phyloP scores from a whole-genome alignment of 2,888 invertebrate species.

The Asteroscopus sphinx region DNA sequence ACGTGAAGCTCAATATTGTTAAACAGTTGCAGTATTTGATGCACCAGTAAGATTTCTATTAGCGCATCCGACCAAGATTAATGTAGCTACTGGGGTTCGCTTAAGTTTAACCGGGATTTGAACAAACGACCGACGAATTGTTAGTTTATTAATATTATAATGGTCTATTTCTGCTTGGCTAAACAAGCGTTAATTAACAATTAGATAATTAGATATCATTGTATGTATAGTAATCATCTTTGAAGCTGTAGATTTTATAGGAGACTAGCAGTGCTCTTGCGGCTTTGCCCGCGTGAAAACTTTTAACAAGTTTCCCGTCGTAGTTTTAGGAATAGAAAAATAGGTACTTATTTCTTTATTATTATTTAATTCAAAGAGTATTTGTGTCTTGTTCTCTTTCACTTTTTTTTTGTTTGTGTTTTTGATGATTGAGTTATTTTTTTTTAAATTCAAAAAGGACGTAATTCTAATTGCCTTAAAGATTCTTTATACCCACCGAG shows the following conservation, averaged over 20 bases:
- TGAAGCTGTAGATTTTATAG: background rate
- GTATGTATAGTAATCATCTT: background rate
- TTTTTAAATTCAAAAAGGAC: too few relatives aligned
- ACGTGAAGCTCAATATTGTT: conserved; percentile 2
- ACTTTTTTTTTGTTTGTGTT: too few relatives aligned
- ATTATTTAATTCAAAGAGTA: too few relatives aligned
- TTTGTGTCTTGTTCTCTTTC: too few relatives aligned
- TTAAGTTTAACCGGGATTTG: conserved; percentile 44
- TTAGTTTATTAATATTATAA: conserved; percentile 13
- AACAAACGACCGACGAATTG: conserved; percentile 40
- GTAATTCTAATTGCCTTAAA: too few relatives aligned
- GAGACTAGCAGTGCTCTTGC: too few relatives aligned
- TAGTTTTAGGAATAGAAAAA: too few relatives aligned
- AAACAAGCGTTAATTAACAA: conserved; percentile 4
- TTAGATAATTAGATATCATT: background rate
- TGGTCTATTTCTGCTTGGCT: conserved; percentile 12
- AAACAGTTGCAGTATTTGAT: conserved; percentile 9
- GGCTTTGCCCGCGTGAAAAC: too few relatives aligned
- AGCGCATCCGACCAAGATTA: conserved; percentile 41
- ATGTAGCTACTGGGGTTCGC: conserved; percentile 37
- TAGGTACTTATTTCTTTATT: too few relatives aligned
- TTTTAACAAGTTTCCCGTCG: too few relatives aligned
- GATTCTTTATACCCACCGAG: too few relatives aligned
- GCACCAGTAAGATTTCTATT: conserved; percentile 36
- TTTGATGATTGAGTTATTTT: too few relatives aligned